Evolutionary conservation across 23 tunicate genomes (phyloP).

Genomic region (Styela plicata): DNA sequence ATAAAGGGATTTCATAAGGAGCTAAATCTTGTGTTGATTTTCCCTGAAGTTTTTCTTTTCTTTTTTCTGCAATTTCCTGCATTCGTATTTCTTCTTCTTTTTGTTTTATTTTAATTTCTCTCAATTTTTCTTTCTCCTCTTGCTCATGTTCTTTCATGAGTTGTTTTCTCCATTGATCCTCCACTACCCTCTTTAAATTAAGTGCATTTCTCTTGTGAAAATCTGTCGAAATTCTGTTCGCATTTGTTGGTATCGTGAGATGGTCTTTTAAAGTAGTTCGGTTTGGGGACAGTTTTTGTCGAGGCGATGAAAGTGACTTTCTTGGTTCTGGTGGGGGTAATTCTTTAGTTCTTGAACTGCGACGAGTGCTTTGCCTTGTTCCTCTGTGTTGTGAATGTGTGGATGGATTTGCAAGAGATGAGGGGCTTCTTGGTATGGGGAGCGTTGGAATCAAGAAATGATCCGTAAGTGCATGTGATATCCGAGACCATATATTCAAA

Average conservation of each 20-base stretch:
- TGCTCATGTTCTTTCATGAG: constrained; percentile 49
- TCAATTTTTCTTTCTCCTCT: constrained; percentile 39
- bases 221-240: constrained; percentile 27
- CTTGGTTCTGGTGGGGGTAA: neutral
- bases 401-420: constrained; percentile 25
- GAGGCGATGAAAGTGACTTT: neutral
- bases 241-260: constrained; percentile 43
- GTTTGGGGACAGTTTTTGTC: constrained; percentile 7
- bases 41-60: constrained; percentile 74
- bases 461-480: constrained; percentile 51
- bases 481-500: constrained; percentile 58
- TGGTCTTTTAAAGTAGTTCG: constrained; percentile 47
- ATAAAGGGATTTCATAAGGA: constrained; percentile 74
- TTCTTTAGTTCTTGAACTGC: neutral
- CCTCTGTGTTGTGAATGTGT: neutral
- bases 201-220: constrained; percentile 44
- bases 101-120: constrained; percentile 33
- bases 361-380: constrained; percentile 3
- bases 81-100: constrained; percentile 47
- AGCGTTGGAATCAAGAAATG: constrained; percentile 38
- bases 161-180: constrained; percentile 89
- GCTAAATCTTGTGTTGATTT: constrained; percentile 51
- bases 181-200: constrained; percentile 55
- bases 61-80: constrained; percentile 30
- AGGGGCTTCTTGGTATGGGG: constrained; percentile 21